Percentiles rank a stretch among this genome's conserved stretches.
Conservation (phyloP, 2,113 vertebrate species). For the Nothoprocta pentlandii region DNA sequence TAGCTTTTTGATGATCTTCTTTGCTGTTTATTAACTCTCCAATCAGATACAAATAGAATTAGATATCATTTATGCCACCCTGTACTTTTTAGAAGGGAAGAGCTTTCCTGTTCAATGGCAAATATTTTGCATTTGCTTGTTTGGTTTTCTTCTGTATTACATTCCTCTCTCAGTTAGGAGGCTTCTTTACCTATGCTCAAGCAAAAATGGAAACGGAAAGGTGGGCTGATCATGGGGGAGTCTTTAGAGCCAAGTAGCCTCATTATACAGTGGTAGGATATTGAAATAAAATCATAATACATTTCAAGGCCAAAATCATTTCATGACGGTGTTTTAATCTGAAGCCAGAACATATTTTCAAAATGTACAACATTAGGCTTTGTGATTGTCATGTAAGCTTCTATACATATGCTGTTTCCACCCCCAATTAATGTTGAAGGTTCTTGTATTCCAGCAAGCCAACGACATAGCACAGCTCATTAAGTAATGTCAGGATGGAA, state of each 20-base stretch:
- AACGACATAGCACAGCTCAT: slow-evolving; percentile 41
- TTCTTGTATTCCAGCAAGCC: slow-evolving; percentile 24
- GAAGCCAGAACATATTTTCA: slow-evolving; percentile 16
- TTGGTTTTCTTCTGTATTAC: not conserved
- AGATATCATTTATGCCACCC: not conserved
- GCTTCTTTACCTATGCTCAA: not conserved
- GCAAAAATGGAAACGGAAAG: not conserved
- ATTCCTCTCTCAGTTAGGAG: not conserved
- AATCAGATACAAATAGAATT: not conserved
- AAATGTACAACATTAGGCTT: slow-evolving; percentile 2
- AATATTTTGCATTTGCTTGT: not conserved
- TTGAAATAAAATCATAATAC: slow-evolving; percentile 7
- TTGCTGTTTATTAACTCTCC: not conserved
- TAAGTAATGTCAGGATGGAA: slow-evolving; percentile 30
- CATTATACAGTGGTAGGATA: not conserved
- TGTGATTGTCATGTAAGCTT: slow-evolving; percentile 23
- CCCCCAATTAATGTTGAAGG: slow-evolving; percentile 39
- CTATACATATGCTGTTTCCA: not conserved
- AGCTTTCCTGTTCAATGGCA: not conserved
- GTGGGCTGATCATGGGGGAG: not conserved
- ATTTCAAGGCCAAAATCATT: slow-evolving; percentile 9
- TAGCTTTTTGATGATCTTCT: not conserved
- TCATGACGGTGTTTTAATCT: slow-evolving; percentile 20
- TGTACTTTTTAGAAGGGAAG: not conserved
- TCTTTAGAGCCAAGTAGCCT: not conserved